These are phyloP conservation scores for Dynastes tityus DNA, from an alignment of 2,888 invertebrate species.

Conservation along the genomic window DNA sequence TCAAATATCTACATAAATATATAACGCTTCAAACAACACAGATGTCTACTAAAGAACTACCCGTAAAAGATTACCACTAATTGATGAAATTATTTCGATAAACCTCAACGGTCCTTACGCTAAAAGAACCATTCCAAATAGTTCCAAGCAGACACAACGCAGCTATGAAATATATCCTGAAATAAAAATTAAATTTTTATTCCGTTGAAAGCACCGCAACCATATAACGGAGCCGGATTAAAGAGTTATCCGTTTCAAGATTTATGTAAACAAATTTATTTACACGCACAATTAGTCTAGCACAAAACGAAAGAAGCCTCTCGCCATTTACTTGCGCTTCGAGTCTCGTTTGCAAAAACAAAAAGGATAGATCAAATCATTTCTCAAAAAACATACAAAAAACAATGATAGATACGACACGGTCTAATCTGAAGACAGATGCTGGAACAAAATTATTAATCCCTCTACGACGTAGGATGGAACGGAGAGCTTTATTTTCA, in stretches of 20 bases:
- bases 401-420: slow-evolving; percentile 30
- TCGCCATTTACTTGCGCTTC: not conserved
- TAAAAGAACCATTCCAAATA: too few species aligned
- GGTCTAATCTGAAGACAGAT: slow-evolving; percentile 40
- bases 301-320: slow-evolving; percentile 5
- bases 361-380: slow-evolving; percentile 28
- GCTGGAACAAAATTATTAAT: slow-evolving; percentile 40
- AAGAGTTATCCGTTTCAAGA: not conserved
- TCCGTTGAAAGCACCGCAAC: not conserved
- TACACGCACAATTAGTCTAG: slow-evolving; percentile 7
- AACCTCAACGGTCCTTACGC: too few species aligned
- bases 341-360: not conserved
- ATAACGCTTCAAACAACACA: too few species aligned
- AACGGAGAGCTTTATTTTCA: slow-evolving; percentile 28
- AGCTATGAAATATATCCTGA: too few species aligned
- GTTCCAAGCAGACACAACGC: too few species aligned
- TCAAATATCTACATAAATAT: too few species aligned
- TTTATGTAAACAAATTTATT: slow-evolving; percentile 28
- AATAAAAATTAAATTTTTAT: too few species aligned
- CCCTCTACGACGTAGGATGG: slow-evolving; percentile 29
- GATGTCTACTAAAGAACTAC: too few species aligned
- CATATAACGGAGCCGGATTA: not conserved
- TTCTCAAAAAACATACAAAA: slow-evolving; percentile 30
- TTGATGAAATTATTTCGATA: too few species aligned
- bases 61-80: too few species aligned